Evolutionary conservation across 2,113 vertebrate species (phyloP), one percentile per base, ranked within the genome.

Genomic region (Machaerirhynchus nigripectus): DNA sequence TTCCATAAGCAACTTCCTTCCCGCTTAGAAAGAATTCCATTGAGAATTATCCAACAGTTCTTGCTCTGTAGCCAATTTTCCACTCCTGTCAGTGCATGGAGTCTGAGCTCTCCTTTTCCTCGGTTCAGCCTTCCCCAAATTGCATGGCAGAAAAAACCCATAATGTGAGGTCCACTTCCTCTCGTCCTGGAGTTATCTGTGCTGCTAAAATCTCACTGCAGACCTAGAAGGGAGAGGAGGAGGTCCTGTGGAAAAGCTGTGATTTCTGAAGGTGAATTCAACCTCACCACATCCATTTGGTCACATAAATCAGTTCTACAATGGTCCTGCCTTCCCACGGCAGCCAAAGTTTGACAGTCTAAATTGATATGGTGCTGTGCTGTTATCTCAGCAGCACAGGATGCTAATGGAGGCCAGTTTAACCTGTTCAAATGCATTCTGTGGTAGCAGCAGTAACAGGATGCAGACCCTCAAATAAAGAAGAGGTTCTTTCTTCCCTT

Each of bases 1-100:
- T 95, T 96, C 93, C 93, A 96, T 94, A 96, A 84, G 93, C 60
- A 95, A 90, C 95, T 93, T 96, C 85, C 95, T 96, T 93, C 87
- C 78, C 0, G 1, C 85, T 93, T 86, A 90, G 92, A 93, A 95
- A 90, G 67, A 81, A 74, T 95, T 60, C 93, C 81, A 93, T 74
- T 93, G 93, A 93, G 93, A 96, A 93, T 94, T 95, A 88, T 91
- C 82, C 0, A 3, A 50, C 5, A 12, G 42, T 93, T 92, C 71
- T 90, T 89, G 95, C 85, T 91, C 82, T 88, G 75, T 28, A 70
- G 93, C 91, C 90, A 96, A 63, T 83, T 93, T 95, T 95, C 89
- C 21, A 1, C 75, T 87, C 50, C 46, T 13, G 22, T 84, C 74
- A 84, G 64, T 3, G 10, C 86, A 46, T 20, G 5, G 67, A 88